A percentile compares a stretch with the other conserved stretches of the same genome.
These are phyloP conservation scores for Ariopsis seemanni DNA, from an alignment of 2,113 vertebrate species.

Conservation along the genomic window DNA sequence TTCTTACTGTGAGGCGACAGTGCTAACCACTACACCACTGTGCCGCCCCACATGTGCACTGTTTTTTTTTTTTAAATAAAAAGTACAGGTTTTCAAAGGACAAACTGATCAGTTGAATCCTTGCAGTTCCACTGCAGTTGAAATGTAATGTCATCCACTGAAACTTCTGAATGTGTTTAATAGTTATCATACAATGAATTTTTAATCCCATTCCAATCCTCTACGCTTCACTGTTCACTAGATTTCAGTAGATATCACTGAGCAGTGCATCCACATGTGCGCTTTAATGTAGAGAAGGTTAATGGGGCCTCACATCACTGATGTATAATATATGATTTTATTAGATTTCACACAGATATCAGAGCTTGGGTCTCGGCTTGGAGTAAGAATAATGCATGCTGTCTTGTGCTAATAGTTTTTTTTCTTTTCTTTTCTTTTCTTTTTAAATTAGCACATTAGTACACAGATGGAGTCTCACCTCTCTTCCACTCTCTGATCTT, in stretches of 20 bases:
- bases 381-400: constrained; percentile 59
- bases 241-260: constrained; percentile 24
- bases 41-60: neutral
- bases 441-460: constrained; percentile 54
- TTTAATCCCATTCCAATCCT: neutral
- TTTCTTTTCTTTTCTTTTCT: neutral
- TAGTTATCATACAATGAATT: neutral
- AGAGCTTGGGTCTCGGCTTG: constrained; percentile 49
- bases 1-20: too few species aligned
- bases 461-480: constrained; percentile 55
- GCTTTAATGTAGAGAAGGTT: constrained; percentile 33
- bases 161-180: neutral
- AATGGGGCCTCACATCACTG: constrained; percentile 40
- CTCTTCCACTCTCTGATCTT: constrained; percentile 52
- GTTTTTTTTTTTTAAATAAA: neutral
- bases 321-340: constrained; percentile 61
- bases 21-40: too few species aligned
- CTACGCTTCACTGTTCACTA: neutral
- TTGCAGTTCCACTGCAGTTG: neutral
- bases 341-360: constrained; percentile 53
- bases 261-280: constrained; percentile 36
- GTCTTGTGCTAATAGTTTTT: constrained; percentile 59
- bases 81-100: neutral
- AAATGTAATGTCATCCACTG: neutral
- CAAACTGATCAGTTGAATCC: neutral